Conservation (phyloP, 2,797 vertebrate species). For the Enteromius thamalakanensis region DNA sequence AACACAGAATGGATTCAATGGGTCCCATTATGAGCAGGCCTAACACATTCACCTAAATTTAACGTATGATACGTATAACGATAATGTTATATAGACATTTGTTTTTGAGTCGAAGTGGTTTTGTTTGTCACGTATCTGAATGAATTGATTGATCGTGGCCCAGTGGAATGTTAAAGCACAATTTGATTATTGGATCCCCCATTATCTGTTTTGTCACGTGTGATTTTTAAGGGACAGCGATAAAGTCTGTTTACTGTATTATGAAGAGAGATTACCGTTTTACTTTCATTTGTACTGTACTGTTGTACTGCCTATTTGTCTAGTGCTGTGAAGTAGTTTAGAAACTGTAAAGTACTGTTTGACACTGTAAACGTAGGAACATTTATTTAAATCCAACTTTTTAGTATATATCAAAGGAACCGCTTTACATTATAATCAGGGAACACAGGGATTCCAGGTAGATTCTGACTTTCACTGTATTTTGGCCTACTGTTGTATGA, state of each 20-base stretch:
- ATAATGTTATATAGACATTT: not conserved
- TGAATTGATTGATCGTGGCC: not conserved
- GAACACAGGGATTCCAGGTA: slow-evolving; percentile 38
- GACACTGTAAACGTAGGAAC: slow-evolving; percentile 17
- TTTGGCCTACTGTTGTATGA: slow-evolving; percentile 22
- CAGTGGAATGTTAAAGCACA: not conserved
- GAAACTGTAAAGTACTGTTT: slow-evolving; percentile 42
- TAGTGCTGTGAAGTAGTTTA: slow-evolving; percentile 63
- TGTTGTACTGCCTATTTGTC: slow-evolving; percentile 65
- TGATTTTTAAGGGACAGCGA: slow-evolving; percentile 6
- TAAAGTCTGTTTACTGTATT: slow-evolving; percentile 15
- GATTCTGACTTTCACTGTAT: slow-evolving; percentile 37
- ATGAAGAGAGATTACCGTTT: not conserved
- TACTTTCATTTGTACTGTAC: slow-evolving; percentile 54
- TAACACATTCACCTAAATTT: not conserved
- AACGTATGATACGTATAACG: not conserved
- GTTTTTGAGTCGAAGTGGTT: not conserved
- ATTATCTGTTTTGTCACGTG: not conserved
- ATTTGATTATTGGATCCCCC: slow-evolving; percentile 6
- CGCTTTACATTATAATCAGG: slow-evolving; percentile 42
- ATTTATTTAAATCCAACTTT: slow-evolving; percentile 9
- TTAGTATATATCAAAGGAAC: not conserved
- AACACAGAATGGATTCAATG: not conserved
- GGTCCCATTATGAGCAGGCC: not conserved
- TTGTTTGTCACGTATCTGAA: not conserved